phyloP scores from a whole-genome alignment of 1,140 invertebrate genomes.

The Lysiphlebus fabarum region DNA sequence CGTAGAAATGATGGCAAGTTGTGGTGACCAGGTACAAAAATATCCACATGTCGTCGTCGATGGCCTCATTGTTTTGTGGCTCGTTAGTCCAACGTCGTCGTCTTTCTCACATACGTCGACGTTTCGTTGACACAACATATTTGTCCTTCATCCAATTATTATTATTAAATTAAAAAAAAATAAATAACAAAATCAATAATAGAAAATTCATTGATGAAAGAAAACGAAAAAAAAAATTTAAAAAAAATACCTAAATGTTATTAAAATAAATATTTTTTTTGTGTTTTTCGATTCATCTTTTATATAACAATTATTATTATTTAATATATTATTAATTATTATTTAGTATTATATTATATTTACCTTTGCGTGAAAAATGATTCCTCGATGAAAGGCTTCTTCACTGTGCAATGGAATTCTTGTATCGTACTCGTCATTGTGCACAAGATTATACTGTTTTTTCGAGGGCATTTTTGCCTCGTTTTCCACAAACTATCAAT shows the following conservation, averaged over 20 bases:
- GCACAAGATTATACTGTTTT: slow-evolving; percentile 89
- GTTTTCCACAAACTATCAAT: slow-evolving; percentile 47
- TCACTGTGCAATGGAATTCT: slow-evolving; percentile 91
- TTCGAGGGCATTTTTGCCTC: slow-evolving; percentile 73
- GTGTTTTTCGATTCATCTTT: background rate
- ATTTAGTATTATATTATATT: background rate
- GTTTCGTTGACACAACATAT: background rate
- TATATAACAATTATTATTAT: background rate
- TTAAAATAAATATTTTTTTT: too few species aligned
- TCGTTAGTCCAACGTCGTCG: slow-evolving; percentile 11
- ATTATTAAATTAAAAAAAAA: too few species aligned
- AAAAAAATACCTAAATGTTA: too few species aligned
- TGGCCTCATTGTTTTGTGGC: slow-evolving; percentile 22
- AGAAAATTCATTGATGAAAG: too few species aligned
- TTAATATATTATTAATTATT: background rate
- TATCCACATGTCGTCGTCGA: slow-evolving; percentile 33
- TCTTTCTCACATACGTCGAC: background rate
- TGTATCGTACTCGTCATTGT: slow-evolving; percentile 91
- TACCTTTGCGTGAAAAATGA: slow-evolving; percentile 97
- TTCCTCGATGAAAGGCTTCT: slow-evolving; percentile 94
- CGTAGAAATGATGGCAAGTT: slow-evolving; percentile 23
- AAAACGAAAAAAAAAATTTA: too few species aligned
- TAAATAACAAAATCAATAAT: too few species aligned
- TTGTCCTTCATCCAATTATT: background rate
- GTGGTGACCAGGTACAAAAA: slow-evolving; percentile 32